A percentile compares a stretch with the other conserved stretches of the same genome.
Evolutionary conservation across 1,140 invertebrate genomes (phyloP).

Genomic region (Ylistrum balloti): DNA sequence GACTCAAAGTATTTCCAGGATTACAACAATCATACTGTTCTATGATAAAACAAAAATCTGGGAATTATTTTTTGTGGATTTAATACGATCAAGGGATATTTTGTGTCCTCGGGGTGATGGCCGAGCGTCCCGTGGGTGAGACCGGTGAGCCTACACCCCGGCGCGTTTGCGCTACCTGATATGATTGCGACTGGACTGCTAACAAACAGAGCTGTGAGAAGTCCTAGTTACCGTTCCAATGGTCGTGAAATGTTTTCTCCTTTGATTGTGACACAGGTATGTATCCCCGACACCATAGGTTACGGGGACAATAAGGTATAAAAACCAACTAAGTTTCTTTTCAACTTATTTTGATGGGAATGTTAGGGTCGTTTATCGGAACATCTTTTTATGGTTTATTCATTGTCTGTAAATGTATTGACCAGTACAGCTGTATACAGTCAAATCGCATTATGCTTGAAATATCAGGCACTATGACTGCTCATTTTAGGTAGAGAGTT

Average conservation of each 20-base stretch:
- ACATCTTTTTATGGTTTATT: too few relatives aligned
- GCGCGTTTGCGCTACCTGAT: neutral
- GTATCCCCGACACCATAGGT: neutral
- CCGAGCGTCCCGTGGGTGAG: neutral
- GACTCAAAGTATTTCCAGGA: neutral
- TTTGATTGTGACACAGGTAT: conserved; percentile 31
- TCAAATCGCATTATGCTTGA: too few relatives aligned
- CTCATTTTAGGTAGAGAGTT: too few relatives aligned
- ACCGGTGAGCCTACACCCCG: conserved; percentile 19
- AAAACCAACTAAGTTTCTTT: too few relatives aligned
- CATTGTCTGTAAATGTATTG: too few relatives aligned
- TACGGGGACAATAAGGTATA: too few relatives aligned
- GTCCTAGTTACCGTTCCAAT: neutral
- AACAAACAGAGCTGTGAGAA: neutral
- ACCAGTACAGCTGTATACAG: too few relatives aligned
- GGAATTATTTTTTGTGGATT: neutral
- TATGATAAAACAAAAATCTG: neutral
- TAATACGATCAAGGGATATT: neutral
- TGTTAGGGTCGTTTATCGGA: too few relatives aligned
- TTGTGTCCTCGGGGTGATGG: neutral
- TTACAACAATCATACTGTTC: neutral
- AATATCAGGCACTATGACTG: too few relatives aligned
- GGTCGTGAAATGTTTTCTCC: conserved; percentile 33
- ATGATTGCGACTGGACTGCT: neutral
- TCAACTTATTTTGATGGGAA: too few relatives aligned